Evolutionary conservation across 2,797 vertebrate species (phyloP).

Genomic region (Geotrypetes seraphini): DNA sequence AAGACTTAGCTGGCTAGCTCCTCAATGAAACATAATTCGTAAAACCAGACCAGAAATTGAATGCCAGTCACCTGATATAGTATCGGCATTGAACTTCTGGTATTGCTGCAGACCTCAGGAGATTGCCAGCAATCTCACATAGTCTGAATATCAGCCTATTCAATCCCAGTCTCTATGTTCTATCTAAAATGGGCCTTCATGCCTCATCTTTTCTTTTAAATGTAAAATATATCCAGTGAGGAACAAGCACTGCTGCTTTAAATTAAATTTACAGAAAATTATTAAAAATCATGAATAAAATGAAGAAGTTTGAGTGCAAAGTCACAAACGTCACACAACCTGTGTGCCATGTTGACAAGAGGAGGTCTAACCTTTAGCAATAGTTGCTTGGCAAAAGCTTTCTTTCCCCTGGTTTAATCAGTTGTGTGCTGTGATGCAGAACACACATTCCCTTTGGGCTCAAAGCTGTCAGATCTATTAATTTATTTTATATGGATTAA

Average conservation of each 20-base stretch:
- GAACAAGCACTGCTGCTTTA: slow-evolving; percentile 1
- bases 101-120: no score
- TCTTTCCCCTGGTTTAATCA: slow-evolving; percentile 52
- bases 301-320: neutral
- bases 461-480: slow-evolving; percentile 27
- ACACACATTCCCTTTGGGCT: slow-evolving; percentile 44
- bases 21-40: no score
- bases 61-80: no score
- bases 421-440: slow-evolving; percentile 51
- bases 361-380: slow-evolving; percentile 28
- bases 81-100: no score
- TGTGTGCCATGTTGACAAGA: slow-evolving; percentile 1
- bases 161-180: no score
- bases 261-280: neutral
- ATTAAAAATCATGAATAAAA: no score
- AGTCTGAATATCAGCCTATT: no score
- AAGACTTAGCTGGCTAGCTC: no score
- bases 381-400: slow-evolving; percentile 52
- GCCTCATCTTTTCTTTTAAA: neutral
- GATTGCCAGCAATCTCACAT: no score
- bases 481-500: slow-evolving; percentile 58
- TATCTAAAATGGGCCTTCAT: no score
- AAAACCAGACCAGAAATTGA: no score
- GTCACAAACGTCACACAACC: neutral
- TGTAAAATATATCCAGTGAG: neutral